Evolutionary conservation across 2,888 invertebrate genomes (phyloP), one percentile per base, ranked within the genome.

Genomic region (Pristionchus arcanus): DNA sequence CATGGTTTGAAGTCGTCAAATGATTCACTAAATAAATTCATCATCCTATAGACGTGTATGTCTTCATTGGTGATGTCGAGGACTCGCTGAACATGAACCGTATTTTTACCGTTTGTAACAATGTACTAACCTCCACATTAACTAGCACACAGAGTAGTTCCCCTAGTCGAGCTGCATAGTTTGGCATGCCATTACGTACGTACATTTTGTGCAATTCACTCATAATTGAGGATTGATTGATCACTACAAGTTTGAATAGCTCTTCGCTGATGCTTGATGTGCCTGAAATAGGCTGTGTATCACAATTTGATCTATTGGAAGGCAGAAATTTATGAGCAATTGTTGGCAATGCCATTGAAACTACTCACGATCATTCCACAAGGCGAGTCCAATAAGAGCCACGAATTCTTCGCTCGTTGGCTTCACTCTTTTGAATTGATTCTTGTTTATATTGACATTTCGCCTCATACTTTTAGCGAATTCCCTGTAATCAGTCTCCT

Each of bases 361-460:
- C 11, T 49, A 77, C 74, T 25, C 11, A 77, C 74, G 21, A 21
- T 77, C 74, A 42, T 42, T 77, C 74, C 74, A 77, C 74, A 42
- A 21, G 4, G 74, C 74, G 21, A 74, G 74, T 19, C 74, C 74
- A 21, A 77, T 13, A 1, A 77, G 42, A 4, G 74, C 74, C 9
- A 42, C 42, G 13, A 28, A 77, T 25, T 77, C 74, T 4, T 77
- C 74, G 25, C 42, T 19, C 0, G 74, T 25, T 21, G 42, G 74
- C 21, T 77, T 77, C 74, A 77, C 74, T 25, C 74, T 37, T 21
- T 77, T 77, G 74, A 77, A 77, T 5, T 77, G 74, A 25, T 25
- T 21, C 42, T 77, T 77, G 25, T 77, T 42, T 9, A 42, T 15
- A 31, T 25, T 25, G 9, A 25, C 34, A 37, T 25, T 37, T 31